Base-by-base conservation (phyloP, 37 sponge, comb jelly and placozoan genomes). In the Petrosia ficiformis region DNA sequence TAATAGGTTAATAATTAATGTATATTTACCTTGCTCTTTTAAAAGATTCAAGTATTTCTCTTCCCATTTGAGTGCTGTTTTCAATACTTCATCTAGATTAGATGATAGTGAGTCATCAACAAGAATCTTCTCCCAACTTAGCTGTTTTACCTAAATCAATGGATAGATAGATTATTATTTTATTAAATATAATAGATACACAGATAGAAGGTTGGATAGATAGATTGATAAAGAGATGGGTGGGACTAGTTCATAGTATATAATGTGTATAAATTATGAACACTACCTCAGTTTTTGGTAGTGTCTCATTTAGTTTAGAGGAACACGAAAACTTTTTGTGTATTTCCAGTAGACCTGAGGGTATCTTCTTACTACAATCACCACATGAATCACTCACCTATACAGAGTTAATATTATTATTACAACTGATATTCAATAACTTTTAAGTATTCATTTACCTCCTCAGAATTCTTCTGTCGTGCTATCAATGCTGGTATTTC, bases 291-390 rank as follows among this genome's bases (percentile, higher is more conserved):
- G 76, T 68, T 68, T 84, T 80, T 1, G 71, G 66, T 28, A 72
- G 52, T 28, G 70, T 29, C 19, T 30, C 35, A 24, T 86, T 39
- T 63, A 65, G 59, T 44, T 88, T 85, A 30, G 90, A 74, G 39
- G 86, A 69, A 37, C 94, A 93, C 22, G 85, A 59, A 19, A 75
- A 32, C 34, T 74, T 65, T 59, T 82, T 82, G 74, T 93, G 94
- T 19, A 85, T 41, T 0, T 54, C 66, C 48, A 84, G 42, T 59
- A 85, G 77, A 30, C 35, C 16, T 2, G 67, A 3, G 8, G 86
- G 94, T 0, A 89, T 57, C 71, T 89, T 89, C 68, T 85, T 84
- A 77, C 94, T 89, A 82, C 94, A 93, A 14, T 88, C 75, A 8
- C 70, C 35, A 63, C 94, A 88, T 16, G 61, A 35, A 4, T 75